Base-by-base conservation (phyloP, 2,888 invertebrate genomes). In the Petrolisthes cinctipes region DNA sequence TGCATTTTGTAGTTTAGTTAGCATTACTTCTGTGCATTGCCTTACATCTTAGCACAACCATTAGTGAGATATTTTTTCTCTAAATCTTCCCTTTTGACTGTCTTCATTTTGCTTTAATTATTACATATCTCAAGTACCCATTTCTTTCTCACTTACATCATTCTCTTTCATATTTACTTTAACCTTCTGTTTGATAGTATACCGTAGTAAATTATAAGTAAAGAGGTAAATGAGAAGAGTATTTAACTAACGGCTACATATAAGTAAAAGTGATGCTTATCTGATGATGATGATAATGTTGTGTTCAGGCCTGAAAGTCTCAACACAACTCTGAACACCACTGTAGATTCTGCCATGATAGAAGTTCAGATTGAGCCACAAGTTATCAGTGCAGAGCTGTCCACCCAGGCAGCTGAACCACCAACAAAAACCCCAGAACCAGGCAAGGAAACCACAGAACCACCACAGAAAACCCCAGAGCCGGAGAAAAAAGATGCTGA, bases 271-370 rank as follows among this genome's bases (percentile, higher is more conserved):
- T 75, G 9, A n/a, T n/a, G 37, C 37, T 37, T 37, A 37, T 37
- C 71, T 83, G 73, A 75, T 75, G 23, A 37, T 23, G 57, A 23
- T 86, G 57, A 73, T 61, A 54, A n/a, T 71, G 80, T 85, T 37
- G 86, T 78, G 82, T 66, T 56, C 83, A 90, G 90, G 81, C 90
- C 90, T 14, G 90, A 90, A 82, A 89, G 89, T 53, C 82, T 90
- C 57, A 90, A 89, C 86, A 90, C 90, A 68, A 90, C 90, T 54
- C 85, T 90, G 82, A 90, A 90, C 88, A 90, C 90, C 17, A 89
- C 89, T 51, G 75, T 90, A 61, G 89, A 90, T 81, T 86, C 89
- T 1, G 87, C 87, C 61, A 84, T 88, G 88, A 81, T 88, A 20
- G 88, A 88, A 76, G 73, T 85, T 66, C 85, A 83, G 71, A 82